Conservation (phyloP, 2,113 vertebrate species). For the Silurus meridionalis region DNA sequence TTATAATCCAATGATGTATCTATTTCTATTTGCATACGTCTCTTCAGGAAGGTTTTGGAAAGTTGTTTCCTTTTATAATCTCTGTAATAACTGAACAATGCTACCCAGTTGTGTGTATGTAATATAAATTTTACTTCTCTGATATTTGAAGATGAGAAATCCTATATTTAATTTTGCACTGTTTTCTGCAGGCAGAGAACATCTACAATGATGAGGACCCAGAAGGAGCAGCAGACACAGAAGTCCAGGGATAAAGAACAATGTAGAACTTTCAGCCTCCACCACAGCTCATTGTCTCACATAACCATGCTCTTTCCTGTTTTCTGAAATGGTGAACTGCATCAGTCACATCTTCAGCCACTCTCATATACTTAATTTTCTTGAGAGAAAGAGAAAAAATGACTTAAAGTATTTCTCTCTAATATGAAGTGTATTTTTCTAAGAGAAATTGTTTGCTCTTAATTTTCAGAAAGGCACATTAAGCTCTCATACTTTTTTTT, state of each 20-base stretch:
- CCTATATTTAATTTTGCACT: not conserved
- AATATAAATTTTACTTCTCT: not conserved
- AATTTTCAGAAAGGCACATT: slow-evolving; percentile 11
- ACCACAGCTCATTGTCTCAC: slow-evolving; percentile 31
- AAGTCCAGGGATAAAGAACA: slow-evolving; percentile 76
- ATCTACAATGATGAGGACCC: slow-evolving; percentile 98
- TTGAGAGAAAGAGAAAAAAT: slow-evolving; percentile 26
- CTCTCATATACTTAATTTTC: not conserved
- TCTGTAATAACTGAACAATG: not conserved
- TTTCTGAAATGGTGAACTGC: slow-evolving; percentile 33
- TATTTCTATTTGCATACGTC: not conserved
- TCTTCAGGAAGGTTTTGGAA: not conserved
- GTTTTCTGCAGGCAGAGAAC: slow-evolving; percentile 88
- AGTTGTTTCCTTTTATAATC: not conserved
- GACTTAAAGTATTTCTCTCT: slow-evolving; percentile 33
- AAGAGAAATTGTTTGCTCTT: slow-evolving; percentile 43
- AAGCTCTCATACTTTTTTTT: slow-evolving; percentile 11
- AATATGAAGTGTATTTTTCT: slow-evolving; percentile 57
- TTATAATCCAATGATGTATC: not conserved
- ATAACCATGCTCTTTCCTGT: slow-evolving; percentile 9
- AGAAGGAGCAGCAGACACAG: slow-evolving; percentile 91
- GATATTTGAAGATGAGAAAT: not conserved
- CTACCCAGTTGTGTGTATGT: too few species aligned
- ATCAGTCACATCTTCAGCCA: slow-evolving; percentile 27
- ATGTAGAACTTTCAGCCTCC: slow-evolving; percentile 14